Base-by-base conservation (phyloP, 2,888 invertebrate genomes). In the Noctua janthina region DNA sequence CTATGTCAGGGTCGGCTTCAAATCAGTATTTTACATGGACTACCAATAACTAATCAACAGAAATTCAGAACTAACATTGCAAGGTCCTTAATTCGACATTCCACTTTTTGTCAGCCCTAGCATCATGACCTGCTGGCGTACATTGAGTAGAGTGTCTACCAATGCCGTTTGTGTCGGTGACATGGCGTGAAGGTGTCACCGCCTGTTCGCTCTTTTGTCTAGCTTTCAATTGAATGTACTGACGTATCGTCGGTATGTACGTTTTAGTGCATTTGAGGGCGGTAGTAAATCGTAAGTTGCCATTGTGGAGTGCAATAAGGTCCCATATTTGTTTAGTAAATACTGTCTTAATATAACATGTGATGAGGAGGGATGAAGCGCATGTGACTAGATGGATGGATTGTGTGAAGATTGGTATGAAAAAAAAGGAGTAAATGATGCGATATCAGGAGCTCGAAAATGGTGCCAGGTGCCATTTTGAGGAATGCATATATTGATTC, bases 101-200 rank as follows among this genome's bases (percentile, higher is more conserved):
- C 15, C 29, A 62, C 0, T 2, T 43, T 43, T 64, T 1, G 86
- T 13, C 82, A 88, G 20, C 87, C 85, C 82, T 88, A 8, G 56
- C 5, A 10, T 3, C 3, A 43, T 88, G 89, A 88, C 88, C 89
- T 70, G 83, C 80, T 88, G 85, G 78, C 59, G 80, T 80, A 71
- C 77, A 76, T 85, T 79, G 85, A 84, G 85, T 85, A 76, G 54
- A 74, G 62, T 87, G 49, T 79, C 88, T 87, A 79, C 79, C 76
- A 68, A 70, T 70, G 39, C 76, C 73, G 66, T 78, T 78, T 74
- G 82, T 87, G 73, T 72, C 81, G 79, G 79, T 59, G 66, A 59
- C 81, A 66, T 43, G 7, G 66, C 76, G 74, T 81, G 79, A 70
- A 84, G 87, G 83, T 85, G 85, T 83, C 79, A 49, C 46, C 54